Evolutionary conservation across 2,888 invertebrate species (phyloP).

Genomic region (Seira musarum): DNA sequence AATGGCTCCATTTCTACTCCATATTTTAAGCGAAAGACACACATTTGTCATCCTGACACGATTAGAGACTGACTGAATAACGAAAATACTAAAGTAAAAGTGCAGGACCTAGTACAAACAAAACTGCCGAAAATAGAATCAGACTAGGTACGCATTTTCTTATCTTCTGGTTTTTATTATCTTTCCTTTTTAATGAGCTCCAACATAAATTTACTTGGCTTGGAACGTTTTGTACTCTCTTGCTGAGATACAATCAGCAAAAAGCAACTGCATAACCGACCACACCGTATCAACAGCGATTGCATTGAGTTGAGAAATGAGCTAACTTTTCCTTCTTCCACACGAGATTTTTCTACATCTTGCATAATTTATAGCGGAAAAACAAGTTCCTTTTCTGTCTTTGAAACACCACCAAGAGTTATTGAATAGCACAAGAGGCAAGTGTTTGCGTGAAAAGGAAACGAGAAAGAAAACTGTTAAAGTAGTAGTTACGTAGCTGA

Average conservation of each 20-base stretch:
- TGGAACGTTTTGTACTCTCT: not conserved
- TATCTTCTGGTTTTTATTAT: not conserved
- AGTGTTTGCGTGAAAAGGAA: too few species aligned
- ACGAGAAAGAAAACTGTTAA: not conserved
- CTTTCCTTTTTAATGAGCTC: not conserved
- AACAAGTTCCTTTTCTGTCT: not conserved
- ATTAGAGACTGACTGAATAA: not conserved
- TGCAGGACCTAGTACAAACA: not conserved
- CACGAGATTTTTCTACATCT: not conserved
- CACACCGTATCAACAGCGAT: not conserved
- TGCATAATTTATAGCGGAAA: conserved; percentile 31
- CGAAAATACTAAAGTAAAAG: not conserved
- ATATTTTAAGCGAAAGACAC: not conserved
- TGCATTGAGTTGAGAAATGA: not conserved
- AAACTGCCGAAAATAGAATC: not conserved
- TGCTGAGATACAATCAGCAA: conserved; percentile 4
- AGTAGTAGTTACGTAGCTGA: too few species aligned
- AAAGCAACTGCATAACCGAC: not conserved
- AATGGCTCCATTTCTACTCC: too few species aligned
- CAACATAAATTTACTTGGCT: conserved; percentile 20
- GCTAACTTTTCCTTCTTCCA: not conserved
- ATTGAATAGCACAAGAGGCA: not conserved
- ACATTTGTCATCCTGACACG: conserved; percentile 4
- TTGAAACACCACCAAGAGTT: not conserved
- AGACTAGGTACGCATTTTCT: not conserved